These are phyloP conservation scores for Chrysomela aeneicollis DNA, from an alignment of 2,888 invertebrate genomes.

Conservation along the genomic window DNA sequence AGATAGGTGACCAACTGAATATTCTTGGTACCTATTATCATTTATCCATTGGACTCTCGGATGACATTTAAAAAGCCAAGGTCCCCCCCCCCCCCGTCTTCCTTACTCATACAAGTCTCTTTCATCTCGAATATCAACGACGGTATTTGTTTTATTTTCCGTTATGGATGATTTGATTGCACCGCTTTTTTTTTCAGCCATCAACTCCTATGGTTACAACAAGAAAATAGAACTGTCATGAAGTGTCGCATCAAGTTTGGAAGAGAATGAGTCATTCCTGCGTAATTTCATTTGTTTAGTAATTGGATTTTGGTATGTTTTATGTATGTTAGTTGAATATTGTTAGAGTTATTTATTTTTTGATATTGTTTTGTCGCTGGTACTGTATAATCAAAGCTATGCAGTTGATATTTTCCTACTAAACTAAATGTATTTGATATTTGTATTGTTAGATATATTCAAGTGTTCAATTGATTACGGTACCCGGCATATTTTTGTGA, in stretches of 20 bases:
- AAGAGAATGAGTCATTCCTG: not conserved
- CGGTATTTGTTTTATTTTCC: too few relatives aligned
- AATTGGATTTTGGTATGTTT: not conserved
- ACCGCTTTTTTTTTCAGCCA: conserved; percentile 51
- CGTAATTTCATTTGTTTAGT: not conserved
- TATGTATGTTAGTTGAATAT: not conserved
- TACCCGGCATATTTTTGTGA: not conserved
- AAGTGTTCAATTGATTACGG: not conserved
- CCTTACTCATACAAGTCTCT: too few relatives aligned
- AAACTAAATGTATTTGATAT: not conserved
- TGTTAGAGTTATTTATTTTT: conserved; percentile 2
- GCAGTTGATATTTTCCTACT: not conserved
- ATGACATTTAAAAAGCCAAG: too few relatives aligned
- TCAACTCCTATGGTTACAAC: conserved; percentile 76
- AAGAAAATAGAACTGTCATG: conserved; percentile 60
- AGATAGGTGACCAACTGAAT: too few relatives aligned
- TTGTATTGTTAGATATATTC: not conserved
- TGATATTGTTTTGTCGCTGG: not conserved
- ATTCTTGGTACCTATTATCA: too few relatives aligned
- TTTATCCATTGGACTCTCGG: too few relatives aligned
- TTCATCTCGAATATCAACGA: too few relatives aligned
- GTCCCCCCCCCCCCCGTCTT: too few relatives aligned
- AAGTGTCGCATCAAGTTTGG: not conserved
- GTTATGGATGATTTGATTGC: too few relatives aligned
- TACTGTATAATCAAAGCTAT: not conserved